A percentile compares a stretch with the other conserved stretches of the same genome.
Evolutionary conservation across 2,797 vertebrate species (phyloP).

Genomic region (Toxotes lorentzi): DNA sequence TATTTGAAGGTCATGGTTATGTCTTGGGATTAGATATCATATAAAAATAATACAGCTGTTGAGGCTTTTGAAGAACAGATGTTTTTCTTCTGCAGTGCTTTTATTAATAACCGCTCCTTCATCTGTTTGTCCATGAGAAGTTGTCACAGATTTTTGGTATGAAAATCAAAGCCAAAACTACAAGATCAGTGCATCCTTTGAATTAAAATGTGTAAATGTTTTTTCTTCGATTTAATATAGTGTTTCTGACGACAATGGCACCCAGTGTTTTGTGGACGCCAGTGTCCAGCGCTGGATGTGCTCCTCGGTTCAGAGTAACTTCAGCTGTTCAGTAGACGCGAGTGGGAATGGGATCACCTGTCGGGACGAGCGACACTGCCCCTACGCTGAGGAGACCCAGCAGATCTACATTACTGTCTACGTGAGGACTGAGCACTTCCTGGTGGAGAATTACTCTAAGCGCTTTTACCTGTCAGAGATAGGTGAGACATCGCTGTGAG

Average conservation of each 20-base stretch:
- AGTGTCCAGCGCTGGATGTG: conserved; percentile 63
- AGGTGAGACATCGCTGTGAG: conserved; percentile 77
- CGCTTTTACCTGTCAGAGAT: conserved; percentile 80
- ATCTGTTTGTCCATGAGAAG: not conserved
- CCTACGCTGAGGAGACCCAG: conserved; percentile 77
- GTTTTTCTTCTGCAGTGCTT: not conserved
- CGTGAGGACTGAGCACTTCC: conserved; percentile 64
- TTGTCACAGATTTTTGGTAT: not conserved
- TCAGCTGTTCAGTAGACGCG: conserved; percentile 75
- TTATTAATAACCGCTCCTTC: not conserved
- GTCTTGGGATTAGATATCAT: not conserved
- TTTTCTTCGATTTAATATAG: conserved; percentile 29
- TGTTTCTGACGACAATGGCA: not conserved
- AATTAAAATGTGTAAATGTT: too few relatives aligned
- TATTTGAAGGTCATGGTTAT: conserved; percentile 2
- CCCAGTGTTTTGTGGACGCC: conserved; percentile 49
- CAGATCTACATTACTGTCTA: conserved; percentile 69
- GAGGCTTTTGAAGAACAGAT: not conserved
- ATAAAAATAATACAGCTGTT: conserved; percentile 16
- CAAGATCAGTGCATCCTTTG: not conserved
- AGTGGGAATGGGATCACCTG: conserved; percentile 68
- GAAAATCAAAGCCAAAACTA: not conserved
- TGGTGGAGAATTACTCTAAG: conserved; percentile 77
- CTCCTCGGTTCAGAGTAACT: conserved; percentile 49
- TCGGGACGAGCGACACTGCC: conserved; percentile 73